Evolutionary conservation across 1,140 invertebrate species (phyloP), one percentile per base, ranked within the genome.

Genomic region (Cyphomyrmex costatus): DNA sequence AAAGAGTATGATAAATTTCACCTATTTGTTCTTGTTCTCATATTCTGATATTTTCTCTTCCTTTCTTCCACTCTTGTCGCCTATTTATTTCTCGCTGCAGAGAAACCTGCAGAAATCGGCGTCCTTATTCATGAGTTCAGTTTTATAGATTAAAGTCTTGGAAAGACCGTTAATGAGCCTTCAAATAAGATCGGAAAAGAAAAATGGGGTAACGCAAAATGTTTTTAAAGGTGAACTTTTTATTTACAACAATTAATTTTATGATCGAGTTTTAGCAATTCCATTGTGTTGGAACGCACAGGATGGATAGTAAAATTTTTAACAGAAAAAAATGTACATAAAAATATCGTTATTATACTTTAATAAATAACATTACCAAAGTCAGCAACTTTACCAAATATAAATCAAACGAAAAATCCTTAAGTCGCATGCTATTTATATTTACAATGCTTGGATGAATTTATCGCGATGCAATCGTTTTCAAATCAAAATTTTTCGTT

Each of bases 81-180:
- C 6, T 70, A 46, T 60, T 73, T 73, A 73, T 42, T 74, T 73
- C 19, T 19, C 6, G 14, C 30, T 60, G 36, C 24, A 14, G 0
- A 60, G 36, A 42, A 27, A 82, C 46, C 19, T 30, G 56, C 66
- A n/a, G 36, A 49, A 73, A 30, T 60, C n/a, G 36, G 10, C 27
- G 71, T 46, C 30, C 53, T 51, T 21, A 12, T 5, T 3, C 7
- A 24, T 6, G 19, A 60, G 53, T 73, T 49, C 36, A 4, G 33
- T 73, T 73, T 83, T 83, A 33, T 14, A 19, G 19, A 2, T 14
- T 30, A 19, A 14, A 66, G n/a, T 78, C n/a, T 21, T 21, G 61
- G 46, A 88, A 85, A 46, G 14, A 36, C 8, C 21, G 58, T 84
- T 83, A 78, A 88, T 58, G 86, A 88, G 46, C 42, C 24, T 68